Percentiles rank a stretch among this genome's conserved stretches.
Evolutionary conservation across 2,113 vertebrate genomes (phyloP).

Genomic region (Podarcis cretensis): DNA sequence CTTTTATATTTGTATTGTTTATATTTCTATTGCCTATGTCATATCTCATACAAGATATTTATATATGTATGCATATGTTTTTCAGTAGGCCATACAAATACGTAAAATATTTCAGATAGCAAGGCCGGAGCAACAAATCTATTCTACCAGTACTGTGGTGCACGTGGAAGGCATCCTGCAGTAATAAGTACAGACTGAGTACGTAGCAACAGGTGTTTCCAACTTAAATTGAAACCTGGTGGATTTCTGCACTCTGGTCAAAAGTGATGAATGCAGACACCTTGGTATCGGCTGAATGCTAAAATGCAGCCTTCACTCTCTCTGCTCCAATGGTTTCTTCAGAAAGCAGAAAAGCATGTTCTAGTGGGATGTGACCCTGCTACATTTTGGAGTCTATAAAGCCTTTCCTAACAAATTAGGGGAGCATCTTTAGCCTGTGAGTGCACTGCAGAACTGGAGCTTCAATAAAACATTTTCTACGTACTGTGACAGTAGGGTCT

Average conservation of each 20-base stretch:
- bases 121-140: not conserved
- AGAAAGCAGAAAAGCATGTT: not conserved
- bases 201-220: not conserved
- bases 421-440: not conserved
- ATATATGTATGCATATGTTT: not conserved
- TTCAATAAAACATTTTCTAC: not conserved
- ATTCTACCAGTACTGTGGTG: not conserved
- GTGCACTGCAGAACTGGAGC: not conserved
- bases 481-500: not conserved
- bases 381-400: not conserved
- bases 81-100: not conserved
- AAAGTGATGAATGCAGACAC: not conserved
- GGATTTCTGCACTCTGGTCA: not conserved
- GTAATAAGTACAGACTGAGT: not conserved
- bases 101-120: not conserved
- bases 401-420: slow-evolving; percentile 15
- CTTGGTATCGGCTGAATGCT: not conserved
- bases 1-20: too few species aligned
- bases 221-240: not conserved
- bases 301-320: not conserved
- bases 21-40: not conserved
- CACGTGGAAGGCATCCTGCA: not conserved
- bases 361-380: not conserved
- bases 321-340: not conserved
- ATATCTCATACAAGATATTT: not conserved